A percentile compares a stretch with the other conserved stretches of the same genome.
These are phyloP conservation scores for Mya arenaria DNA, from an alignment of 1,140 invertebrate genomes.

Conservation along the genomic window DNA sequence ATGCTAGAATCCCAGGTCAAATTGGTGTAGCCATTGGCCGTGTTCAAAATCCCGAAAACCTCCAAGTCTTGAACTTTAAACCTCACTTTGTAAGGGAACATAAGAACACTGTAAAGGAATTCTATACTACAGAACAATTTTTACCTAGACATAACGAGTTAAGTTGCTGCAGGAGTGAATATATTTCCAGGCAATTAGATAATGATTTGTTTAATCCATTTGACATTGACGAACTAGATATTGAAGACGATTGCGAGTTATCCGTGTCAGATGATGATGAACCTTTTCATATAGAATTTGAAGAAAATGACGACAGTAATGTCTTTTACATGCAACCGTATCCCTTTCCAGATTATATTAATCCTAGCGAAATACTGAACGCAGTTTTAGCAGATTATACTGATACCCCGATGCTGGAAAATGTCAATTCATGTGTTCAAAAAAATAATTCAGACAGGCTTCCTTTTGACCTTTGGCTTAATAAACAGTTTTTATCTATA, in stretches of 20 bases:
- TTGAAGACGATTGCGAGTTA: background rate
- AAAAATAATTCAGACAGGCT: background rate
- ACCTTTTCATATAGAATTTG: background rate
- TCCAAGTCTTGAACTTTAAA: background rate
- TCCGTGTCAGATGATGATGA: background rate
- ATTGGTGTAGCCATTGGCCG: constrained; percentile 1
- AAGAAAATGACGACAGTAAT: background rate
- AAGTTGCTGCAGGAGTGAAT: background rate
- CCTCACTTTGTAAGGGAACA: background rate
- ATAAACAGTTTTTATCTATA: background rate
- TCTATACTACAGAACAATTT: background rate
- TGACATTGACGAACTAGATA: background rate
- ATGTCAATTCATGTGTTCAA: background rate
- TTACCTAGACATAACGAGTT: background rate
- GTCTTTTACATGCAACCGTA: too few species aligned
- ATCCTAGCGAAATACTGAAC: background rate
- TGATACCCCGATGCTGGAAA: background rate
- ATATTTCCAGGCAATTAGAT: background rate
- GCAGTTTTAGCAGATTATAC: background rate
- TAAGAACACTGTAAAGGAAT: background rate
- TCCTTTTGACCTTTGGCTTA: too few species aligned
- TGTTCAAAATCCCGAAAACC: background rate
- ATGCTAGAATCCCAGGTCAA: constrained; percentile 6
- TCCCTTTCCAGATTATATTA: background rate
- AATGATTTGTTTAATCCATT: background rate